phyloP scores from a whole-genome alignment of 2,888 invertebrate species.

The Agrypnus murinus region DNA sequence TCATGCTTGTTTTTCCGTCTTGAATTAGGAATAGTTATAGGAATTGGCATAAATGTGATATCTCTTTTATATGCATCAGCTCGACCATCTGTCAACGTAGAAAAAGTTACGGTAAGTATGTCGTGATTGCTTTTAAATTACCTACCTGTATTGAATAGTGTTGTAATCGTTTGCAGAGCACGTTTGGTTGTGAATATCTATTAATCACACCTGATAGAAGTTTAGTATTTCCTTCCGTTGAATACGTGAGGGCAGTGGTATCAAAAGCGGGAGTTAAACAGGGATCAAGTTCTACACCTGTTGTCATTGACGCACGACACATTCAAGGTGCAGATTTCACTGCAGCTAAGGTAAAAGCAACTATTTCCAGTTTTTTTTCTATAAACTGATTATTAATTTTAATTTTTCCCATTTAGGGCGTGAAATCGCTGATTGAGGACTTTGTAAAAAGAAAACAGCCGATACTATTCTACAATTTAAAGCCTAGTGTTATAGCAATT shows the following conservation, averaged over 20 bases:
- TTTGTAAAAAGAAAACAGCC: conserved; percentile 75
- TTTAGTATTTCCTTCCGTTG: conserved; percentile 78
- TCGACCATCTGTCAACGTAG: conserved; percentile 76
- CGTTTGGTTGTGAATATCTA: conserved; percentile 74
- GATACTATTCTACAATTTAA: conserved; percentile 75
- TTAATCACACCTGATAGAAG: conserved; percentile 78
- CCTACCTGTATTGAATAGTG: not conserved
- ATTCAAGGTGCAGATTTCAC: conserved; percentile 80
- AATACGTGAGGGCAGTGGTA: conserved; percentile 79
- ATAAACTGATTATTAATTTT: not conserved
- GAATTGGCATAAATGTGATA: conserved; percentile 77
- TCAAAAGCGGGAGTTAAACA: conserved; percentile 80
- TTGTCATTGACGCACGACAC: conserved; percentile 78
- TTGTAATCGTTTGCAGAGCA: conserved; percentile 67
- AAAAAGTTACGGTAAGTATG: conserved; percentile 73
- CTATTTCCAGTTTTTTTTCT: not conserved
- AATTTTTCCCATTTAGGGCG: conserved; percentile 73
- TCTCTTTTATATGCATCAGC: conserved; percentile 78
- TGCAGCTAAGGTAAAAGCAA: conserved; percentile 74
- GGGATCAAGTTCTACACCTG: conserved; percentile 75
- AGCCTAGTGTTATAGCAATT: conserved; percentile 75
- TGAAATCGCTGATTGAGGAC: conserved; percentile 76
- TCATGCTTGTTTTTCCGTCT: conserved; percentile 78
- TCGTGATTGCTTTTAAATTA: not conserved
- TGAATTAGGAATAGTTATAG: conserved; percentile 80